Conservation (phyloP, 2,113 vertebrate genomes). For the Pristiophorus japonicus region DNA sequence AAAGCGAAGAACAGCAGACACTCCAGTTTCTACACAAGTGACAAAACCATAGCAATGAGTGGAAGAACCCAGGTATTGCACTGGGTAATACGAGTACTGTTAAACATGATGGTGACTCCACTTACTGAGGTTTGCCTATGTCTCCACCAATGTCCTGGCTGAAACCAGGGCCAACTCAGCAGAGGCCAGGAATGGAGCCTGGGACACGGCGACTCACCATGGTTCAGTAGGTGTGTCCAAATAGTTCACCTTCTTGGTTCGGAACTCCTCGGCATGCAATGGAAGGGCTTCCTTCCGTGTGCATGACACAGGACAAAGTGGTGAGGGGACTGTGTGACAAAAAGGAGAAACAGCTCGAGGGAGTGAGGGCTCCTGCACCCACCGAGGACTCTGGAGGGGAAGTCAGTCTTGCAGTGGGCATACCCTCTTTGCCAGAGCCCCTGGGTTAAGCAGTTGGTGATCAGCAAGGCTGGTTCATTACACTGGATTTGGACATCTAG, state of each 20-base stretch:
- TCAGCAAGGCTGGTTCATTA: not conserved
- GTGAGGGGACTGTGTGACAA: not conserved
- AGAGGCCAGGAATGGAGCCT: not conserved
- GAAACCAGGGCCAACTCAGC: not conserved
- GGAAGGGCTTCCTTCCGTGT: not conserved
- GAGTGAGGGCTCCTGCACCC: not conserved
- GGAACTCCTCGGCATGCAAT: not conserved
- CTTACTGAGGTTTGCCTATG: no score
- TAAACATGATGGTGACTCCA: no score
- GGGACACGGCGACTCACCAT: not conserved
- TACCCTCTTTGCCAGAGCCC: not conserved
- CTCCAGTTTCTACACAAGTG: no score
- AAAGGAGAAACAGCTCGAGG: not conserved
- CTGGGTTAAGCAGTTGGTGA: not conserved
- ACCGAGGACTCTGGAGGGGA: not conserved
- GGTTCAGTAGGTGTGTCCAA: not conserved
- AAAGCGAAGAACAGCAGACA: not conserved
- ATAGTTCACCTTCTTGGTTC: not conserved
- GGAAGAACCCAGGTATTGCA: not conserved
- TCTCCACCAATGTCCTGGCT: not conserved
- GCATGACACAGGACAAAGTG: not conserved
- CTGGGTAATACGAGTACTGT: not conserved
- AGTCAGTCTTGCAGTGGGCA: not conserved
- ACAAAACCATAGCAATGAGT: no score
- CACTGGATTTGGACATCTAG: not conserved